Evolutionary conservation across 2,113 vertebrate genomes (phyloP).

Genomic region (Neodon shergylaensis): DNA sequence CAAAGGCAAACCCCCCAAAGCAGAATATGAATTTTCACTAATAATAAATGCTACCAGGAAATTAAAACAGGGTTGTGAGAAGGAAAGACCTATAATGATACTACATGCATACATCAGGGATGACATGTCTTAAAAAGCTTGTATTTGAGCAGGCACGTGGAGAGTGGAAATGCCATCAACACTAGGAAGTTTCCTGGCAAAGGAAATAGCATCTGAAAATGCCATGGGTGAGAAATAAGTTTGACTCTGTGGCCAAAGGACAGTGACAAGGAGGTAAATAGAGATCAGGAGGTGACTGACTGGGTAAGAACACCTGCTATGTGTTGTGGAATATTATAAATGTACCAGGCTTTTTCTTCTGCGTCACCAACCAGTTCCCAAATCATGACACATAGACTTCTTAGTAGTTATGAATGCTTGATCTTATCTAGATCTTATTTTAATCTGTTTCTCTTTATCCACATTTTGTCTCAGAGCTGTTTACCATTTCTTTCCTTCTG

Average conservation of each 20-base stretch:
- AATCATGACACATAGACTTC: background rate
- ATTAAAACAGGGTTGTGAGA: background rate
- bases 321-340: background rate
- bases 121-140: background rate
- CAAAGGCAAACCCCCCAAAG: background rate
- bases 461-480: background rate
- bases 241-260: background rate
- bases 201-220: background rate
- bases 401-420: background rate
- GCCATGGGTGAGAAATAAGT: background rate
- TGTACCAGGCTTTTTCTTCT: background rate
- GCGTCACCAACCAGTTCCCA: background rate
- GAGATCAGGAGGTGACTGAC: no score
- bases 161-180: no score
- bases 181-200: background rate
- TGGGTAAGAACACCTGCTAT: background rate
- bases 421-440: background rate
- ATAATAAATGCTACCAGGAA: background rate
- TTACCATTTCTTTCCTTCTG: background rate
- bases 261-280: background rate
- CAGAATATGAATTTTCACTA: background rate
- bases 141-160: background rate
- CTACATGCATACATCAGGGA: background rate
- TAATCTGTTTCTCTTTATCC: background rate
- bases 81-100: background rate